Evolutionary conservation across 2,797 vertebrate genomes (phyloP), one percentile per base, ranked within the genome.

Genomic region (Threskiornis aethiopicus): DNA sequence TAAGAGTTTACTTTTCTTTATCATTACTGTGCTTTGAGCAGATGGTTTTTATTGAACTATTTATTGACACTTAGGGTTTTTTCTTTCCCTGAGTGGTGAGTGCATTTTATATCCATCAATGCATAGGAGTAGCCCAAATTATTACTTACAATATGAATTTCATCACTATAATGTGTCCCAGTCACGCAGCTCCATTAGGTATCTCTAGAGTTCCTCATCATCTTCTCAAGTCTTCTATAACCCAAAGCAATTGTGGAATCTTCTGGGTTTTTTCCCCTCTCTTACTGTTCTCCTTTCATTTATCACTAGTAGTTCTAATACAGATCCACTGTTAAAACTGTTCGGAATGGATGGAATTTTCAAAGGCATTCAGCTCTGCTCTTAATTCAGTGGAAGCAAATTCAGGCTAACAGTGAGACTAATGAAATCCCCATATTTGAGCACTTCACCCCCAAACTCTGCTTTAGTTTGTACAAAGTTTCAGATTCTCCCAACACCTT

Each of bases 1-100:
- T 96, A 26, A 57, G 91, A 94, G 87, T 96, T 97, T 93, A 87
- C 59, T 93, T 91, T 91, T 84, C 87, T 88, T 62, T 97, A 81
- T 70, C 13, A 3, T 92, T 89, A 73, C 77, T 89, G 55, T 65
- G 67, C 90, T 90, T 73, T 80, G 83, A 92, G 93, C 90, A 97
- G 81, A 93, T 89, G 52, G 7, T 49, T 96, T 96, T 97, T 94
- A 96, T 95, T 91, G 93, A 94, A 82, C 87, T 93, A 29, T 84
- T 91, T 95, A 94, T 87, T 93, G 96, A 92, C 70, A 70, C 84
- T 80, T 62, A 66, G n/a, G 26, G 47, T 29, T 91, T 95, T 92
- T 92, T 85, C 58, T 41, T 75, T 96, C 86, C 47, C 77, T 65
- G 86, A 87, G 57, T 64, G n/a, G 47, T 67, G 81, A 83, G 78